Conservation (phyloP, 2,113 vertebrate genomes). For the Todiramphus saurophagus region DNA sequence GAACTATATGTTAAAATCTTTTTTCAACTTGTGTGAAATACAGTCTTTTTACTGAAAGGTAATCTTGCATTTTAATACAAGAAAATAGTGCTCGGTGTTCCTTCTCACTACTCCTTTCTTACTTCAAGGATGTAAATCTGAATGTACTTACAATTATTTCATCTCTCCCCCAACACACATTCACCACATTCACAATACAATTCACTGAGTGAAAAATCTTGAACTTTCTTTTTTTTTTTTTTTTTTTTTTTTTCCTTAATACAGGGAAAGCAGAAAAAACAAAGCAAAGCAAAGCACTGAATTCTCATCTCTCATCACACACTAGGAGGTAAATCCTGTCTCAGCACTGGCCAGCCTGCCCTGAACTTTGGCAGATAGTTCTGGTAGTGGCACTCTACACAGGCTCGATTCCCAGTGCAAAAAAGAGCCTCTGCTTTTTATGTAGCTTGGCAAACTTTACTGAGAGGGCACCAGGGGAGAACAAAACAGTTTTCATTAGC, state of each 20-base stretch:
- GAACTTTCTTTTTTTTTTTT: background rate
- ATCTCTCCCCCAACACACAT: background rate
- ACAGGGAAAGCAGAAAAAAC: background rate
- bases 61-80: background rate
- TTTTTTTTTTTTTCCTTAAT: background rate
- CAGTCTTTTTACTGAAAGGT: background rate
- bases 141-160: background rate
- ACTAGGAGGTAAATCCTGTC: constrained; percentile 44
- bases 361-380: constrained; percentile 4
- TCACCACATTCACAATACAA: constrained; percentile 14
- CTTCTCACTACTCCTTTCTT: background rate
- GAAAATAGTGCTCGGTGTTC: background rate
- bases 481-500: constrained; percentile 7
- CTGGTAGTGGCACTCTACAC: background rate
- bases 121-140: constrained; percentile 25
- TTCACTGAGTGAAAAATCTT: constrained; percentile 40
- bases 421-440: background rate
- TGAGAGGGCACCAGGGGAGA: background rate
- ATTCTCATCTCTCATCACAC: constrained; percentile 45
- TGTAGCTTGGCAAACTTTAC: background rate
- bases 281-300: constrained; percentile 16
- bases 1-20: background rate
- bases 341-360: background rate
- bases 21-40: background rate
- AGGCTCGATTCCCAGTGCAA: background rate